Conservation (phyloP, 2,888 invertebrate genomes). For the Oscheius onirici region DNA sequence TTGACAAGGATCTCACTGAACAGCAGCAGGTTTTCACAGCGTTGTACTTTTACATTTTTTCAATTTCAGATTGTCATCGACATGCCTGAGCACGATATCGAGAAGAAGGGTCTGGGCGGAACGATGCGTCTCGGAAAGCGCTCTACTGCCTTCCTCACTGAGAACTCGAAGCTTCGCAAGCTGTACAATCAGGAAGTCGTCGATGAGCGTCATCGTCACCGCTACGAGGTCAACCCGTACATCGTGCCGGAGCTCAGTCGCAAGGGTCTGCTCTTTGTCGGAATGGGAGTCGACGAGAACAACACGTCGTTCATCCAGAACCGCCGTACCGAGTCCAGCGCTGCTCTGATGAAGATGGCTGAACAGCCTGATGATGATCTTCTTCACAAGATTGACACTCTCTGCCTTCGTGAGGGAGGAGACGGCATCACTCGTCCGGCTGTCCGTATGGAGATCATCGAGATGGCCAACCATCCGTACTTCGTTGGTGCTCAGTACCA, state of each 20-base stretch:
- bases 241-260: constrained; percentile 83
- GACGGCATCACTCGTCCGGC: constrained; percentile 62
- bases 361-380: constrained; percentile 40
- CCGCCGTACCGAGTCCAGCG: constrained; percentile 55
- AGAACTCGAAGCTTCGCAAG: constrained; percentile 73
- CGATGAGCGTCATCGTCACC: constrained; percentile 93
- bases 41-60: background rate
- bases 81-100: constrained; percentile 97
- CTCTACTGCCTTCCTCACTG: constrained; percentile 82
- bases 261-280: constrained; percentile 86
- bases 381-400: constrained; percentile 58
- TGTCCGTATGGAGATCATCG: constrained; percentile 91
- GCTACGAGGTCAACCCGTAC: constrained; percentile 91
- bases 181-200: constrained; percentile 75
- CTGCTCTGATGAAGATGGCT: constrained; percentile 57
- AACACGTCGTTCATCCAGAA: constrained; percentile 45
- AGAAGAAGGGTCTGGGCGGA: constrained; percentile 84
- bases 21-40: constrained; percentile 45
- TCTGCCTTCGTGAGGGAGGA: constrained; percentile 62
- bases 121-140: constrained; percentile 97
- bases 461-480: constrained; percentile 87
- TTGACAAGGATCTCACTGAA: constrained; percentile 76
- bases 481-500: constrained; percentile 96
- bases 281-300: constrained; percentile 77
- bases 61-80: constrained; percentile 77